Evolutionary conservation across 2,888 invertebrate genomes (phyloP).

Genomic region (Aquatica leii): DNA sequence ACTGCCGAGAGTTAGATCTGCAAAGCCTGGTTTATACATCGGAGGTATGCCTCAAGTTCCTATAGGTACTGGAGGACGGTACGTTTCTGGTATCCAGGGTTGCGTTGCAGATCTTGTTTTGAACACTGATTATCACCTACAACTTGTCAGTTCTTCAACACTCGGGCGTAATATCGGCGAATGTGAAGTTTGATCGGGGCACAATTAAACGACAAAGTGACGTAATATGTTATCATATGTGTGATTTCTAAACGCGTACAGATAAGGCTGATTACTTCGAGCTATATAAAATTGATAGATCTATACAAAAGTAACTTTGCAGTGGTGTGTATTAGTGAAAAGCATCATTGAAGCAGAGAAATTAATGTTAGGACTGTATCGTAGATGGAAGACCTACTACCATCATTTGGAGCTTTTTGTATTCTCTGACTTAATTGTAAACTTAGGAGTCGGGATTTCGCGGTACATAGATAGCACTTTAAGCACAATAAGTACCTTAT

Average conservation of each 20-base stretch:
- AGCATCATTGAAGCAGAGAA: conserved; percentile 22
- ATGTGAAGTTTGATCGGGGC: conserved; percentile 49
- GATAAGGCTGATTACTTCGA: conserved; percentile 36
- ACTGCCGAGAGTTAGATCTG: conserved; percentile 82
- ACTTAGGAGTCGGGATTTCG: conserved; percentile 43
- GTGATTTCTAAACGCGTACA: conserved; percentile 36
- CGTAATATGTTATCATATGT: conserved; percentile 31
- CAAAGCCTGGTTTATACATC: conserved; percentile 88
- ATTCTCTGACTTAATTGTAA: conserved; percentile 34
- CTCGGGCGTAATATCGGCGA: conserved; percentile 60
- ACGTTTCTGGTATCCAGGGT: conserved; percentile 66
- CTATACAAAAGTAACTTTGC: conserved; percentile 20
- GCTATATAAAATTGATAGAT: conserved; percentile 24
- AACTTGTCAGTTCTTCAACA: conserved; percentile 61
- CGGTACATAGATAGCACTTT: conserved; percentile 37
- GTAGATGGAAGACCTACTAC: conserved; percentile 34
- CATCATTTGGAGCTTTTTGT: conserved; percentile 40
- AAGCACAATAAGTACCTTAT: conserved; percentile 48
- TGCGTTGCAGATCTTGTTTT: conserved; percentile 71
- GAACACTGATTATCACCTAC: conserved; percentile 67
- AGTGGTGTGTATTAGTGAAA: conserved; percentile 17
- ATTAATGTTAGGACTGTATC: conserved; percentile 30
- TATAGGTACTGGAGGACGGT: conserved; percentile 59
- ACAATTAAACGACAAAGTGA: conserved; percentile 6
- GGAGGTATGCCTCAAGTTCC: conserved; percentile 65